Conservation (phyloP, 2,113 vertebrate species). For the Planiliza haematocheilus region DNA sequence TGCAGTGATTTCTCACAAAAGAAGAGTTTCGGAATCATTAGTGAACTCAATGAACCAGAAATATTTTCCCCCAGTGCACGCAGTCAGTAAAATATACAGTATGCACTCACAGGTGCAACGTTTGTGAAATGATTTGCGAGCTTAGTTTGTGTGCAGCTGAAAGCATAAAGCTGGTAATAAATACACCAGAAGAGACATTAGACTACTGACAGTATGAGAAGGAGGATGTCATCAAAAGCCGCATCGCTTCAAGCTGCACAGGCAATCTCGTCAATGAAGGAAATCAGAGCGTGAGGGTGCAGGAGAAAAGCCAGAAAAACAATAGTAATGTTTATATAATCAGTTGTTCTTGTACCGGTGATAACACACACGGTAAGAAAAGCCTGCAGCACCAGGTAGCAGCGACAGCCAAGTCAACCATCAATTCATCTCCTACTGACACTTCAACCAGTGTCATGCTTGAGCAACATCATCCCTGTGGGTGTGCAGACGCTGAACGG, state of each 20-base stretch:
- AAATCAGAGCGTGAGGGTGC: not conserved
- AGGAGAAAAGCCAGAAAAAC: not conserved
- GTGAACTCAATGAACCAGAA: constrained; percentile 30
- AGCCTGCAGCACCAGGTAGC: constrained; percentile 14
- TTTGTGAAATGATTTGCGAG: too few relatives aligned
- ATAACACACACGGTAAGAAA: constrained; percentile 6
- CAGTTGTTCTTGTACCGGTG: constrained; percentile 7
- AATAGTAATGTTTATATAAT: constrained; percentile 13
- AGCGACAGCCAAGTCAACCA: constrained; percentile 36
- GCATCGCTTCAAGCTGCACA: not conserved
- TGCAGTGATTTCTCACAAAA: constrained; percentile 21
- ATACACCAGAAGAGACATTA: not conserved
- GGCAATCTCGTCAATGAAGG: not conserved
- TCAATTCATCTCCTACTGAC: constrained; percentile 49
- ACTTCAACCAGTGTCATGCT: constrained; percentile 16
- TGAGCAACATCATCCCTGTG: constrained; percentile 29
- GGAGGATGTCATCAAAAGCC: not conserved
- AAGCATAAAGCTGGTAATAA: not conserved
- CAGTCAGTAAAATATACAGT: not conserved
- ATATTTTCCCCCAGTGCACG: not conserved
- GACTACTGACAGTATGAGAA: not conserved
- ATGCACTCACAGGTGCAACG: not conserved
- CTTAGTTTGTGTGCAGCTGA: not conserved
- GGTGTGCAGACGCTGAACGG: constrained; percentile 17
- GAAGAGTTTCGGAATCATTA: constrained; percentile 26